Evolutionary conservation across 2,888 invertebrate species (phyloP).

Genomic region (Diogma glabrata): DNA sequence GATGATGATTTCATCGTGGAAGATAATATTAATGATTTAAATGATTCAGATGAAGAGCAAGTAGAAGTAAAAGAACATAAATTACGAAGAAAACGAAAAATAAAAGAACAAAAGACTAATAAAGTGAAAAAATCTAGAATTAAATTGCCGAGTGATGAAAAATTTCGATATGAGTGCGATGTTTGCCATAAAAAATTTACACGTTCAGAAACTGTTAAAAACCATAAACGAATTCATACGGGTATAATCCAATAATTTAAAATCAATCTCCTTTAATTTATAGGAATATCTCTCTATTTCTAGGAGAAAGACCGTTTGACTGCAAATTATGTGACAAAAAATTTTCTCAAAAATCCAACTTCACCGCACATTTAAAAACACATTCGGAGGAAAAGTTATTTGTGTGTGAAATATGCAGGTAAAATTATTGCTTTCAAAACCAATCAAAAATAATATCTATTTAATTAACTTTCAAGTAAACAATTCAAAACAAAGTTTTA

Average conservation of each 20-base stretch:
- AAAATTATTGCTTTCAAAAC: too few relatives aligned
- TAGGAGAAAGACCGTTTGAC: slow-evolving; percentile 7
- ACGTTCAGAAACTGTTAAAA: background rate
- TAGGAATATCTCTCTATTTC: too few relatives aligned
- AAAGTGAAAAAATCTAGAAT: too few relatives aligned
- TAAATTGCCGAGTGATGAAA: too few relatives aligned
- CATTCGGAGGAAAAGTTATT: slow-evolving; percentile 5
- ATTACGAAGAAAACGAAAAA: too few relatives aligned
- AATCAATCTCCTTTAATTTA: too few relatives aligned
- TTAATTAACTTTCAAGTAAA: too few relatives aligned
- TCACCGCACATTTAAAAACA: background rate
- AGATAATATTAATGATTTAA: background rate
- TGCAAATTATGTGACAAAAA: slow-evolving; percentile 7
- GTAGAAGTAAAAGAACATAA: background rate
- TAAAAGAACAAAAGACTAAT: too few relatives aligned
- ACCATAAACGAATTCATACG: background rate
- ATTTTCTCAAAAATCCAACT: slow-evolving; percentile 2
- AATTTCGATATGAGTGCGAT: background rate
- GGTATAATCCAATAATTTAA: background rate
- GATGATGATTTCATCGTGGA: too few relatives aligned
- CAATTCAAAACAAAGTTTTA: slow-evolving; percentile 1
- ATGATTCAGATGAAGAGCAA: background rate
- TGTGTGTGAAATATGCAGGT: background rate
- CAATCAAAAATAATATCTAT: too few relatives aligned
- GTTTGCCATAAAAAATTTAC: slow-evolving; percentile 6